A percentile compares a stretch with the other conserved stretches of the same genome.
phyloP scores from a whole-genome alignment of 1,140 invertebrate species.

The Conus betulinus region DNA sequence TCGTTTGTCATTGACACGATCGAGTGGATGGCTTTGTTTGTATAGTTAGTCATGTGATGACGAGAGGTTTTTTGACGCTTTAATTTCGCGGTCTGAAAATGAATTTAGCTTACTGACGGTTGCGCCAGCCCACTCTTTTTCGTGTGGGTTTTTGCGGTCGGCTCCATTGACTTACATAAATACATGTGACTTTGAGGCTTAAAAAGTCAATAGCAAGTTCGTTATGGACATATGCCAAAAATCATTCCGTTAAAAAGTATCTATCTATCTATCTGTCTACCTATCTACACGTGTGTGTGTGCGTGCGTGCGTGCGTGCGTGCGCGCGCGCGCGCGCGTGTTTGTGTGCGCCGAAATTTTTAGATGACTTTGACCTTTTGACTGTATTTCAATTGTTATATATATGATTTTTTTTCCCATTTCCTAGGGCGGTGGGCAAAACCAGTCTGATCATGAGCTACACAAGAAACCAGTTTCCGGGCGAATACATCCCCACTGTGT shows the following conservation, averaged over 20 bases:
- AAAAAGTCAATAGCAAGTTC: too few species aligned
- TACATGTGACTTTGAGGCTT: not conserved
- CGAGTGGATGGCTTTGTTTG: not conserved
- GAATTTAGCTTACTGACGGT: not conserved
- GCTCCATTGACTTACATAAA: not conserved
- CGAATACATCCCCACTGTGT: not conserved
- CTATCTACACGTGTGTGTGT: not conserved
- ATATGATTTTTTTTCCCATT: too few species aligned
- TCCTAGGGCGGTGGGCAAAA: not conserved
- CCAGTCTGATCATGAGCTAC: conserved; percentile 24
- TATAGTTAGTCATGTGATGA: too few species aligned
- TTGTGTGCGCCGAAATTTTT: not conserved
- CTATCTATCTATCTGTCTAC: not conserved
- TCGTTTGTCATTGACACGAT: not conserved
- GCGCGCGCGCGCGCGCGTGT: not conserved
- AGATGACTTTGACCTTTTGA: too few species aligned
- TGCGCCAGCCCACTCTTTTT: not conserved
- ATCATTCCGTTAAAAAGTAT: too few species aligned
- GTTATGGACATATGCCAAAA: too few species aligned
- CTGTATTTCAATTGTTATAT: too few species aligned
- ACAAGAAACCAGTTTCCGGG: conserved; percentile 18
- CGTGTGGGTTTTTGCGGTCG: too few species aligned
- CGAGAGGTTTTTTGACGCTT: too few species aligned
- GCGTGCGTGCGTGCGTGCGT: not conserved
- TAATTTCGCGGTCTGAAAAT: too few species aligned